phyloP scores from a whole-genome alignment of 2,888 invertebrate species.

The Barypeithes pellucidus region DNA sequence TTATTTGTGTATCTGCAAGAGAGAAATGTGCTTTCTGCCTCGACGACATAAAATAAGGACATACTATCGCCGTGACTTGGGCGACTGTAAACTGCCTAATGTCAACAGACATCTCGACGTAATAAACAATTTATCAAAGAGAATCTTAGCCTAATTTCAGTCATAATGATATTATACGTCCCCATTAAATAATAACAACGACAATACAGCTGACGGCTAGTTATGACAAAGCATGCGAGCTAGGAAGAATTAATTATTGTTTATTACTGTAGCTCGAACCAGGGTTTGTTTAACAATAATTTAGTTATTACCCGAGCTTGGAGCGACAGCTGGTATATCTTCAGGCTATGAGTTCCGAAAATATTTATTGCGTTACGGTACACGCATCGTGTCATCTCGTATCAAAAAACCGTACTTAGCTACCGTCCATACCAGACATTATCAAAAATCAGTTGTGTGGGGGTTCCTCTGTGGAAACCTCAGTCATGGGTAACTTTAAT shows the following conservation, averaged over 20 bases:
- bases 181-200: neutral
- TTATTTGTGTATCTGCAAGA: too few relatives aligned
- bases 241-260: constrained; percentile 1
- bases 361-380: too few relatives aligned
- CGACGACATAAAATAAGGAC: too few relatives aligned
- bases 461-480: too few relatives aligned
- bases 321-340: neutral
- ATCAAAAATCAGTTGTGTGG: too few relatives aligned
- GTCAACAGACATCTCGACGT: constrained; percentile 57
- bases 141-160: constrained; percentile 49
- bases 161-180: neutral
- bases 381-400: too few relatives aligned
- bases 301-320: neutral
- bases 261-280: neutral
- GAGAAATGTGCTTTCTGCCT: too few relatives aligned
- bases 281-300: constrained; percentile 2
- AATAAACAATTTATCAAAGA: constrained; percentile 60
- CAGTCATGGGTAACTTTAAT: too few relatives aligned
- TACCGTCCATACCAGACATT: too few relatives aligned
- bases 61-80: too few relatives aligned
- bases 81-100: constrained; percentile 57
- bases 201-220: neutral
- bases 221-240: neutral
- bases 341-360: too few relatives aligned
- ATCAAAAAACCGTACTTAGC: too few relatives aligned